Base-by-base conservation (phyloP, 2,797 vertebrate genomes). In the Linurgus olivaceus region DNA sequence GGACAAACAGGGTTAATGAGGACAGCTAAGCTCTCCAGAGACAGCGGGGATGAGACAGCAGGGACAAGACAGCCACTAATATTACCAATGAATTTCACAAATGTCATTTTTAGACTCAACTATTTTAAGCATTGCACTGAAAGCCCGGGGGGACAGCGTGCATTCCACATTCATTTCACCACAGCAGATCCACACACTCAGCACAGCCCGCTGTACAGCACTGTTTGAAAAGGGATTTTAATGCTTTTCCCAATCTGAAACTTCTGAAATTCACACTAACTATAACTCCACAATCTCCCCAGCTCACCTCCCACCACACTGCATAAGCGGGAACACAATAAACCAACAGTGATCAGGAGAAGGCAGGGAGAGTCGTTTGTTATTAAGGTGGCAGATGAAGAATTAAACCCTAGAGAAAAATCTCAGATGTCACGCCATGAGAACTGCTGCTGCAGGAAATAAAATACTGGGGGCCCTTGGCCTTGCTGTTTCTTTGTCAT, bases 11-110 rank as follows among this genome's bases (percentile, higher is more conserved):
- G 88, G 92, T 94, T 96, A 96, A 93, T 29, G 5, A 40, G 72
- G 72, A 47, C 54, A 23, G 72, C 81, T 83, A 8, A 93, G 75
- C 88, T 71, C 92, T 80, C 87, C 78, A 83, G 84, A 96, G 94
- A 88, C 93, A 90, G 88, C 8, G 1, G 70, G 81, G 81, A 90
- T 25, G 86, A 94, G 92, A 93, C 90, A 88, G 80, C 54, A 35
- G 88, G 84, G 93, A 92, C 93, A 96, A 91, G 94, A 93, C 89
- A 92, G 91, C 44, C 61, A 87, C 87, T 89, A 91, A 83, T 68
- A 73, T 71, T 91, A 89, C 93, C 91, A 95, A 94, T 86, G 88
- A 94, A 95, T 93, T 91, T 94, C 94, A 96, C 93, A 93, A 97
- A 96, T 93, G 94, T 93, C 77, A 83, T 85, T 91, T 96, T 96